Percentiles rank a stretch among this genome's conserved stretches.
phyloP scores from a whole-genome alignment of 2,113 vertebrate genomes.

The Chlorocebus sabaeus region DNA sequence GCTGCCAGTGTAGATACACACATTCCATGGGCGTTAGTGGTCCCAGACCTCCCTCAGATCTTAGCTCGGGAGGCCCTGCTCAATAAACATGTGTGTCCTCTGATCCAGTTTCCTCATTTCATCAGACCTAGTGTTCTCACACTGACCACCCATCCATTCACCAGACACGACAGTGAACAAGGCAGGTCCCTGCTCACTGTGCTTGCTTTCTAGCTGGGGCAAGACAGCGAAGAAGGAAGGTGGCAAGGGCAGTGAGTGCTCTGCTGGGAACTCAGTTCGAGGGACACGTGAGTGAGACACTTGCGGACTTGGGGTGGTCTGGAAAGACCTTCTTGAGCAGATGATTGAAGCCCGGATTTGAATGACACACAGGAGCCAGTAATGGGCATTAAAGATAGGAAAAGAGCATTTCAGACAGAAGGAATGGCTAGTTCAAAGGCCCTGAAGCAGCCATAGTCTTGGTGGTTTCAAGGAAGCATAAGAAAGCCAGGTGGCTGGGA shows the following conservation, averaged over 20 bases:
- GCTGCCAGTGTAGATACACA: not conserved
- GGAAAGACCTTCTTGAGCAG: too few species aligned
- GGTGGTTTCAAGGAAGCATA: not conserved
- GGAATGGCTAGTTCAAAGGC: not conserved
- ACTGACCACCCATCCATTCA: rapidly evolving
- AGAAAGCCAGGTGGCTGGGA: not conserved
- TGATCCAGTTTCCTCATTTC: rapidly evolving
- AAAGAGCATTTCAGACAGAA: too few species aligned
- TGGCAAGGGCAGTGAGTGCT: rapidly evolving
- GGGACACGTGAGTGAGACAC: rapidly evolving
- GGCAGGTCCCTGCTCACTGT: not conserved
- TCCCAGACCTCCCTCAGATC: not conserved
- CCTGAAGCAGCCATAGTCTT: not conserved
- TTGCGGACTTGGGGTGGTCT: rapidly evolving
- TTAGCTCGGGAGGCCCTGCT: rapidly evolving
- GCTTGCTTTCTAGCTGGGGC: rapidly evolving
- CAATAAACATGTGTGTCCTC: rapidly evolving
- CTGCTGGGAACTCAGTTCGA: rapidly evolving
- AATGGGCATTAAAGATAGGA: rapidly evolving
- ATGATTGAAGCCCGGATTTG: not conserved
- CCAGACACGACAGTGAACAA: rapidly evolving
- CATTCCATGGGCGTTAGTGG: rapidly evolving
- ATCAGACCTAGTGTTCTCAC: not conserved
- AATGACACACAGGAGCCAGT: too few species aligned
- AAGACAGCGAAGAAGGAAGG: rapidly evolving